Percentiles rank a stretch among this genome's conserved stretches.
phyloP scores from a whole-genome alignment of 1,140 invertebrate genomes.

The Aphaenogaster floridana region DNA sequence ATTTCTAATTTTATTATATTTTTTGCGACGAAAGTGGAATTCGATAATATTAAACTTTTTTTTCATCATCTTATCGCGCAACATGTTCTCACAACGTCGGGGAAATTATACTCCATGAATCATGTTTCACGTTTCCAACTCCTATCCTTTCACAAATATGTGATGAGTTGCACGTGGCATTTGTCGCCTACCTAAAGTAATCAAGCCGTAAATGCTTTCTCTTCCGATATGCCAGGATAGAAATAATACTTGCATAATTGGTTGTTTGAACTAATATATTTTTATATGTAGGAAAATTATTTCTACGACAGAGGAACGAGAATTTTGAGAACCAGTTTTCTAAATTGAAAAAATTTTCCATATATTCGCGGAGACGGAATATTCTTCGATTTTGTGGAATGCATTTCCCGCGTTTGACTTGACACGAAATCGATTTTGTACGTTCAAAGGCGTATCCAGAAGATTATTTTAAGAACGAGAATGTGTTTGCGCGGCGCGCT shows the following conservation, averaged over 20 bases:
- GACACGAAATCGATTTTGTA: constrained; percentile 14
- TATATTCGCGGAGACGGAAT: neutral
- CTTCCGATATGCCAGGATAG: neutral
- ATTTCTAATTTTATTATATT: neutral
- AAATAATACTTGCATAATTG: neutral
- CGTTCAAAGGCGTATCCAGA: neutral
- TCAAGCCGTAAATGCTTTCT: neutral
- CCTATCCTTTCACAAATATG: neutral
- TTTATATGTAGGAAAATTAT: neutral
- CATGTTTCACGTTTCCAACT: neutral
- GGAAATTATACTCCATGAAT: neutral
- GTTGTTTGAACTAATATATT: neutral
- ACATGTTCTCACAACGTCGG: neutral
- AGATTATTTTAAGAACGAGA: constrained; percentile 57
- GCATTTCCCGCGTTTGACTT: neutral
- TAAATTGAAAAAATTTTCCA: neutral
- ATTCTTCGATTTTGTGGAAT: neutral
- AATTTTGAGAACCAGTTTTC: neutral
- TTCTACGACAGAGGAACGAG: neutral
- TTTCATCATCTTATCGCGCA: neutral
- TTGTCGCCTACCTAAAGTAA: neutral
- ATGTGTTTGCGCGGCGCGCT: neutral
- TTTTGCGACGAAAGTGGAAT: neutral
- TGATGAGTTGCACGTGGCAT: neutral
- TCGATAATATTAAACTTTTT: neutral